Base-by-base conservation (phyloP, 2,113 vertebrate genomes). In the Ochotona curzoniae region DNA sequence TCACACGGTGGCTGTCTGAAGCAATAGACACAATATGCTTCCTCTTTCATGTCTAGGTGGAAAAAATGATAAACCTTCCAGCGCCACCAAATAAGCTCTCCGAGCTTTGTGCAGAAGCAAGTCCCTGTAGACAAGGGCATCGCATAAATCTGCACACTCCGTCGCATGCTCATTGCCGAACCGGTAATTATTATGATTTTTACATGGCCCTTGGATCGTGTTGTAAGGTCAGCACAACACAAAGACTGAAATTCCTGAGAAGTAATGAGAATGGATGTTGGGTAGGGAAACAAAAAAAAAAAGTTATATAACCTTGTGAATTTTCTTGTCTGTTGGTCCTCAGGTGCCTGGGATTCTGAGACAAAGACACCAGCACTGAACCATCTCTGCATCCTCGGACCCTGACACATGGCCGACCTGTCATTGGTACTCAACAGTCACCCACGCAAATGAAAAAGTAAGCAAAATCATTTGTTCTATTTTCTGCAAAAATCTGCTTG, bases 401-500 rank as follows among this genome's bases (percentile, higher is more conserved):
- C 28, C 30, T 71, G 67, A 35, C 71, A 84, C 7, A 25, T 15
- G 44, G 26, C 26, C 95, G 64, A 1, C 38, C 35, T 78, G 28
- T 30, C 74, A 87, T 90, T 64, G 44, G 13, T 70, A 61, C 69
- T 83, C 26, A 35, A 30, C 20, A 67, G 32, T 51, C 60, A 78
- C 35, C 35, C 64, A 14, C 92, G 87, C 69, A 44, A 83, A 75
- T 32, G 32, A 91, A 57, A 35, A 86, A 91, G 80, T 51, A 82
- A 86, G 90, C 38, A 91, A 64, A 73, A 86, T 35, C 82, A 86
- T 87, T 83, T 32, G 38, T 44, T 44, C 38, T 44, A 78, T 91
- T 94, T n/a, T 66, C 67, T 32, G 85, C 32, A 84, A n/a, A 94
- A 93, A 87, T 80, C 18, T 83, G 63, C 71, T 83, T 71, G 28